phyloP scores from a whole-genome alignment of 2,888 invertebrate genomes.

The Drosophila mulleri region DNA sequence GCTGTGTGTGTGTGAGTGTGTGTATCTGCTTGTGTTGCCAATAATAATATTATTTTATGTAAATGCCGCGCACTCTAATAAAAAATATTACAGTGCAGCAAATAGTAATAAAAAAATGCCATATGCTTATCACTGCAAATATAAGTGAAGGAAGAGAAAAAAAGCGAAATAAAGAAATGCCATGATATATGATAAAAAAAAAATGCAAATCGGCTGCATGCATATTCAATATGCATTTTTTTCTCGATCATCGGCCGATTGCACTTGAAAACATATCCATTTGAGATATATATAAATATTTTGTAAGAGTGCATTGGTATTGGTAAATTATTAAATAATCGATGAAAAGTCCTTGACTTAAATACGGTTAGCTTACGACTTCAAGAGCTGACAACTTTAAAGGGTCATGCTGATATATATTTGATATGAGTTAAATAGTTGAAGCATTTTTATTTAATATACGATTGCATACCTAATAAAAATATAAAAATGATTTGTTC shows the following conservation, averaged over 20 bases:
- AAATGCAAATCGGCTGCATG: conserved; percentile 6
- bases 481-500: too few relatives aligned
- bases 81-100: conserved; percentile 11
- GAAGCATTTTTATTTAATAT: too few relatives aligned
- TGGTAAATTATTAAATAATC: background rate
- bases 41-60: conserved; percentile 67
- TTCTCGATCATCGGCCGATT: conserved; percentile 10
- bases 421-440: background rate
- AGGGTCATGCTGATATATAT: too few relatives aligned
- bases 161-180: background rate
- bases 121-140: conserved; percentile 37
- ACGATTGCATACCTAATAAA: conserved; percentile 12
- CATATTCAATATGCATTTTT: conserved; percentile 14
- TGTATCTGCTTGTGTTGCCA: conserved; percentile 41
- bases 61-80: conserved; percentile 37
- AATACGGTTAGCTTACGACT: background rate
- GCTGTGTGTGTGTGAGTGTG: conserved; percentile 9
- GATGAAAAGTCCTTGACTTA: background rate
- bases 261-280: conserved; percentile 12
- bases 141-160: conserved; percentile 15
- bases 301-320: background rate
- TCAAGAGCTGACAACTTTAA: too few relatives aligned
- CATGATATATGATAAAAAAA: background rate
- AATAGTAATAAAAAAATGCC: background rate
- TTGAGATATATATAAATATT: background rate